phyloP scores from a whole-genome alignment of 2,888 invertebrate species.

The Ichneumon xanthorius region DNA sequence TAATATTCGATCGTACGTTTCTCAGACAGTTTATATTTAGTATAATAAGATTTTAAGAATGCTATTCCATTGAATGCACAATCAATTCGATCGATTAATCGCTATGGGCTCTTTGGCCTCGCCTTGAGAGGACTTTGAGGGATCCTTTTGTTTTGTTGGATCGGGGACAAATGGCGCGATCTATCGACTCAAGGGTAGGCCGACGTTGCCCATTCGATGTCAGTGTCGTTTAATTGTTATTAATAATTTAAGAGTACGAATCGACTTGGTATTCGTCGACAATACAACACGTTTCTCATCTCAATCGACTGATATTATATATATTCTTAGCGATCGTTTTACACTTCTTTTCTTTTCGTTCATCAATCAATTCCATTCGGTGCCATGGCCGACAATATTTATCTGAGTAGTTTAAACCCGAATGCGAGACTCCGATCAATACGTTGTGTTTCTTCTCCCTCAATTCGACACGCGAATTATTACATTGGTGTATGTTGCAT shows the following conservation, averaged over 20 bases:
- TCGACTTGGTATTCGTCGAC: slow-evolving; percentile 30
- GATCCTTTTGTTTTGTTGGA: slow-evolving; percentile 39
- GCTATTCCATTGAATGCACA: slow-evolving; percentile 31
- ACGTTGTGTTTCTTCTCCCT: background rate
- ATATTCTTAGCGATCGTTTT: slow-evolving; percentile 47
- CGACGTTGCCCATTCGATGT: slow-evolving; percentile 82
- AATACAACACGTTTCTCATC: slow-evolving; percentile 12
- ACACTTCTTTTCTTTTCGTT: slow-evolving; percentile 5
- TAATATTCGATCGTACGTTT: slow-evolving; percentile 5
- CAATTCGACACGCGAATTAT: background rate
- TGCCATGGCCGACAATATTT: slow-evolving; percentile 60
- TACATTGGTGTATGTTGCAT: slow-evolving; percentile 8
- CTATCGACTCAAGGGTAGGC: slow-evolving; percentile 81
- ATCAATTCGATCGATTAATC: slow-evolving; percentile 56
- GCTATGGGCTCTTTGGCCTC: slow-evolving; percentile 84
- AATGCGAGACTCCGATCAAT: background rate
- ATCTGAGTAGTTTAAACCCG: slow-evolving; percentile 11
- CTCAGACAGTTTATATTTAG: slow-evolving; percentile 23
- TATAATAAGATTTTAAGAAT: slow-evolving; percentile 21
- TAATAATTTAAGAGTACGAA: slow-evolving; percentile 42
- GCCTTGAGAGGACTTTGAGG: slow-evolving; percentile 77
- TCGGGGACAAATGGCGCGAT: slow-evolving; percentile 48
- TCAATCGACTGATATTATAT: slow-evolving; percentile 49
- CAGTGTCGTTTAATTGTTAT: slow-evolving; percentile 37
- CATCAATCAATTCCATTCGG: slow-evolving; percentile 1